phyloP scores from a whole-genome alignment of 2,113 vertebrate genomes.

The Thymallus thymallus region DNA sequence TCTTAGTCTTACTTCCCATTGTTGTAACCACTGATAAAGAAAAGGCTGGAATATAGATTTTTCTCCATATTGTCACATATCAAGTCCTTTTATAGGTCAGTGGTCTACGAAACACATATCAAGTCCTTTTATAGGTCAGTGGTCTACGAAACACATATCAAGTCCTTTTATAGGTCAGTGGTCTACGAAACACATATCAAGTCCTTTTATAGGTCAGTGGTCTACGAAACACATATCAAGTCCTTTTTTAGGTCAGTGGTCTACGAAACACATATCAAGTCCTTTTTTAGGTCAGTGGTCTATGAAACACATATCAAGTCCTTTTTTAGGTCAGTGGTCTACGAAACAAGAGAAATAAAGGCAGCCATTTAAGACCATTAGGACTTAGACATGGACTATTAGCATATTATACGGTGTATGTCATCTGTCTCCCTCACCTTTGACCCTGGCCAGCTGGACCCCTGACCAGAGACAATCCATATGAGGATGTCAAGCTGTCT shows the following conservation, averaged over 20 bases:
- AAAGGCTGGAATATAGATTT: background rate
- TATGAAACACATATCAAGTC: background rate
- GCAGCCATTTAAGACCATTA: too few relatives aligned
- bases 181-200: background rate
- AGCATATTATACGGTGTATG: background rate
- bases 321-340: too few relatives aligned
- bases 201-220: background rate
- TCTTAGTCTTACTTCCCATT: too few relatives aligned
- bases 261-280: background rate
- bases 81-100: background rate
- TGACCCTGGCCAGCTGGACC: background rate
- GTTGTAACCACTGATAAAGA: too few relatives aligned
- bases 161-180: background rate
- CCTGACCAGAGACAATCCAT: slow-evolving; percentile 77
- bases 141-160: background rate
- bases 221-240: background rate
- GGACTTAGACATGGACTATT: background rate
- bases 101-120: background rate
- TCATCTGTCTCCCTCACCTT: background rate
- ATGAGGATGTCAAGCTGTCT: slow-evolving; percentile 83
- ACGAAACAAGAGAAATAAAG: too few relatives aligned
- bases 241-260: background rate
- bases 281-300: background rate
- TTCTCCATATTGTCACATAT: background rate
- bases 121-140: background rate